Conservation (phyloP, 2,113 vertebrate species). For the Asarcornis scutulata region DNA sequence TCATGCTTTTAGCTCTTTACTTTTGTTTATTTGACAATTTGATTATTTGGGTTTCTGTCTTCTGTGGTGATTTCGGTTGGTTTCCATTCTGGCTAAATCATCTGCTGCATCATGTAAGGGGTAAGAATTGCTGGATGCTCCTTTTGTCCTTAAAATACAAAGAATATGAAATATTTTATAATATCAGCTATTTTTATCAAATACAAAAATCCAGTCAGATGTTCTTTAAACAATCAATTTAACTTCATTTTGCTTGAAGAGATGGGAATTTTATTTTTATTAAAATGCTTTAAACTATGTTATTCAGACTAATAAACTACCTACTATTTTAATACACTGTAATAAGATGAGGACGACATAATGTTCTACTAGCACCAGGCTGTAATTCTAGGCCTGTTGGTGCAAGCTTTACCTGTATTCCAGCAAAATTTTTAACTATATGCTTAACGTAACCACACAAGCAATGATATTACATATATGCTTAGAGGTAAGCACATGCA, state of each 20-base stretch:
- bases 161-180: neutral
- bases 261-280: conserved; percentile 7
- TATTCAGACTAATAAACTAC: neutral
- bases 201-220: neutral
- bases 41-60: conserved; percentile 49
- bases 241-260: neutral
- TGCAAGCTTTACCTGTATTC: neutral
- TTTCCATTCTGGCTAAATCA: conserved; percentile 14
- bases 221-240: conserved; percentile 1
- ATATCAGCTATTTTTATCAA: neutral
- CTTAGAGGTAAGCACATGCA: neutral
- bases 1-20: conserved; percentile 55
- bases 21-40: conserved; percentile 69
- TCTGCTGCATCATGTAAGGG: neutral
- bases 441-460: neutral
- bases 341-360: neutral
- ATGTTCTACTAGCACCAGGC: neutral
- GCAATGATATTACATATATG: neutral
- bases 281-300: neutral
- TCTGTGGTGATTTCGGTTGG: neutral
- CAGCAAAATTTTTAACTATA: neutral
- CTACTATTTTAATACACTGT: neutral
- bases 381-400: neutral
- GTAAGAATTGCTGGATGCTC: neutral
- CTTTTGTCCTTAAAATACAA: conserved; percentile 8